Evolutionary conservation across 2,888 invertebrate genomes (phyloP).

Genomic region (Uropetala carovei): DNA sequence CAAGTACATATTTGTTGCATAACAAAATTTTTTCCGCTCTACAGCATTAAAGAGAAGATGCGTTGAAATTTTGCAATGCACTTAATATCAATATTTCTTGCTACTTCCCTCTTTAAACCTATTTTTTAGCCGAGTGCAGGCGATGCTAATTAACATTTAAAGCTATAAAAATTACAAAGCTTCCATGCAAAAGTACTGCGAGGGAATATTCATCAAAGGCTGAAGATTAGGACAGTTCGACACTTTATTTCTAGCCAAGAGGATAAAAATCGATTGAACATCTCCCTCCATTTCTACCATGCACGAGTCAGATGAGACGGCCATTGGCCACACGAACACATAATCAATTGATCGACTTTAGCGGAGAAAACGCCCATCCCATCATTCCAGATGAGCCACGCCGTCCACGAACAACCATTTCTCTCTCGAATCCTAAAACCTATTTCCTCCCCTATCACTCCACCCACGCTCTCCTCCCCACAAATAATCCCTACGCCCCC

Average conservation of each 20-base stretch:
- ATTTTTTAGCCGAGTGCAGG: no score
- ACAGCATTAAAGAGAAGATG: no score
- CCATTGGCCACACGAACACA: background rate
- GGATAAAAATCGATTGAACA: background rate
- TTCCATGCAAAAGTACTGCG: no score
- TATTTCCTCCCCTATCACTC: background rate
- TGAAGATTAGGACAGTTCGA: no score
- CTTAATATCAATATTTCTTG: no score
- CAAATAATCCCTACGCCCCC: background rate
- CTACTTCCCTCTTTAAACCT: no score
- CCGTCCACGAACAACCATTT: constrained; percentile 1
- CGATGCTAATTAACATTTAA: no score
- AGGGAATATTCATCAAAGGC: no score
- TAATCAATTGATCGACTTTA: constrained; percentile 4
- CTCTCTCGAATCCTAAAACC: background rate
- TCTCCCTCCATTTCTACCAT: background rate
- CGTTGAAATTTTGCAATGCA: no score
- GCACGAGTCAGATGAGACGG: background rate
- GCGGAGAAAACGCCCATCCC: background rate
- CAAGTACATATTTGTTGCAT: no score
- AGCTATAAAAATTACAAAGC: no score
- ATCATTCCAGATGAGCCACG: background rate
- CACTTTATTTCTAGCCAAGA: background rate
- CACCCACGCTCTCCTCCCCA: background rate
- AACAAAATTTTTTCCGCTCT: no score